phyloP scores from a whole-genome alignment of 2,888 invertebrate genomes.

The Agrotis segetum region DNA sequence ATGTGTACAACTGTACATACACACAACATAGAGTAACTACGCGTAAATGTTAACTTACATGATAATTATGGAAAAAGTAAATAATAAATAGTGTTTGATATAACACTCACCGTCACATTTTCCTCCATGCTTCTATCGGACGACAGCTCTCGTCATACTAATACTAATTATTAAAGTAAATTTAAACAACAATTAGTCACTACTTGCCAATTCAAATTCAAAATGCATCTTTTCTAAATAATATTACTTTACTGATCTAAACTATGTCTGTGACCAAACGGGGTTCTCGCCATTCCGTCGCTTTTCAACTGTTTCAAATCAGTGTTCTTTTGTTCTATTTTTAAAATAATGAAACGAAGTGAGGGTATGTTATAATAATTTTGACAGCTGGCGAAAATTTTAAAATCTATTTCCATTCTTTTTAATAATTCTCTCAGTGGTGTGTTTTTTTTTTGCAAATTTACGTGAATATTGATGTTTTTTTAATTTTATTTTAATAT shows the following conservation, averaged over 20 bases:
- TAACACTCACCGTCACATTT: slow-evolving; percentile 14
- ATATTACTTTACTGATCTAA: slow-evolving; percentile 9
- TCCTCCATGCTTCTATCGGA: background rate
- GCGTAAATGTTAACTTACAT: no score
- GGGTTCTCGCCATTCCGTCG: background rate
- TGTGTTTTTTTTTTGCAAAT: no score
- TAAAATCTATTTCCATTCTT: background rate
- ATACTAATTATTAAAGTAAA: slow-evolving; percentile 18
- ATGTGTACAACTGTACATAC: no score
- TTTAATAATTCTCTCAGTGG: background rate
- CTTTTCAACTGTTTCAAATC: background rate
- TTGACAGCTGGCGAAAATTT: background rate
- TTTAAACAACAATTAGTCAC: background rate
- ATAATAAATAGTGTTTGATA: background rate
- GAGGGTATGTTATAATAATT: slow-evolving; percentile 25
- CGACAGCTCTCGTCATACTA: slow-evolving; percentile 12
- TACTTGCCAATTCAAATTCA: background rate
- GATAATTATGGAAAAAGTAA: no score
- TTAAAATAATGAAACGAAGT: background rate
- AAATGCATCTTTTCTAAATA: slow-evolving; percentile 7
- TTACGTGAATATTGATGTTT: no score
- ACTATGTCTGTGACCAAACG: background rate
- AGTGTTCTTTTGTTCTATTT: background rate
- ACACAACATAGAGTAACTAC: no score
- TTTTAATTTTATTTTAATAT: no score